phyloP scores from a whole-genome alignment of 2,888 invertebrate genomes.

The Idaea biselata region DNA sequence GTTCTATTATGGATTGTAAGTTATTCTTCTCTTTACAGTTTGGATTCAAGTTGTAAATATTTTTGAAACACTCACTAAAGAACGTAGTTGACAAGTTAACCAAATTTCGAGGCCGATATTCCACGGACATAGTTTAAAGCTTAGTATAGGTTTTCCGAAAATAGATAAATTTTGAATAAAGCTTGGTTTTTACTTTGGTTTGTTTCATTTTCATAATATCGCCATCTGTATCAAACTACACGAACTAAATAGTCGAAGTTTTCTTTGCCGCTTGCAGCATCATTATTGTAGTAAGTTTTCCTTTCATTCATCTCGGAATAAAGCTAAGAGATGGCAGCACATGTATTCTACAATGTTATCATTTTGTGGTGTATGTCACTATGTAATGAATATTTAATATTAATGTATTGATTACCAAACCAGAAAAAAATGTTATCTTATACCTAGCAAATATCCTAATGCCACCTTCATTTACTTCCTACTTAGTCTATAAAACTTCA shows the following conservation, averaged over 20 bases:
- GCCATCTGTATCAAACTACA: neutral
- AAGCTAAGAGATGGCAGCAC: constrained; percentile 8
- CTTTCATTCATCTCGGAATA: constrained; percentile 8
- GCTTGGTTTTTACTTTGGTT: neutral
- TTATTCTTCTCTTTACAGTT: constrained; percentile 47
- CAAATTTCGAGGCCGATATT: constrained; percentile 24
- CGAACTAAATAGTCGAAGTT: neutral
- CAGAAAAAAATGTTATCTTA: no score
- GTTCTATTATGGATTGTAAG: neutral
- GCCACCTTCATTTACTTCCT: no score
- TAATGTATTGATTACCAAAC: no score
- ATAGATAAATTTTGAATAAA: neutral
- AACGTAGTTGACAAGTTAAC: no score
- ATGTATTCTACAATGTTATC: constrained; percentile 10
- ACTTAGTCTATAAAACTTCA: no score
- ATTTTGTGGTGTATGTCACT: no score
- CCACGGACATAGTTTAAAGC: constrained; percentile 21
- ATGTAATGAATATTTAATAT: no score
- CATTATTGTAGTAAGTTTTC: constrained; percentile 8
- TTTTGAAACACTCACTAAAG: neutral
- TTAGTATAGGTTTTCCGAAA: neutral
- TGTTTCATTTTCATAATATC: neutral
- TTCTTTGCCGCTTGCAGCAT: constrained; percentile 3
- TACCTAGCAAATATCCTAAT: no score
- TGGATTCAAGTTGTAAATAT: constrained; percentile 54